A percentile compares a stretch with the other conserved stretches of the same genome.
Evolutionary conservation across 2,888 invertebrate species (phyloP).

Genomic region (Argynnis bischoffii): DNA sequence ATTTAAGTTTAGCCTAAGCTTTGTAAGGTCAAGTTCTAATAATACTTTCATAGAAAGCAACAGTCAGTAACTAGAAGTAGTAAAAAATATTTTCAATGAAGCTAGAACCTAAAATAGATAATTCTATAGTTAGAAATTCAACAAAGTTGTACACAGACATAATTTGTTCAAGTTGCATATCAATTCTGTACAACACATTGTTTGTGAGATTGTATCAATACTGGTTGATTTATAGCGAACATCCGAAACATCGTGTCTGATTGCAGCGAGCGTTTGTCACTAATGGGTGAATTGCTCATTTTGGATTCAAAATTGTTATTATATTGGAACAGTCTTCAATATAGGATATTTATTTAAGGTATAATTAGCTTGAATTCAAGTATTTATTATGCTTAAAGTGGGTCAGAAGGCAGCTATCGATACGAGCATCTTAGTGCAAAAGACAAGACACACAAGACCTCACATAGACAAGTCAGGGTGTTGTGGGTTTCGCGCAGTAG

Average conservation of each 20-base stretch:
- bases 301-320: slow-evolving; percentile 23
- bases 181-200: slow-evolving; percentile 14
- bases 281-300: slow-evolving; percentile 45
- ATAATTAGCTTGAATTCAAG: not conserved
- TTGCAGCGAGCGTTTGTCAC: slow-evolving; percentile 44
- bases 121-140: not conserved
- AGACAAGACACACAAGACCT: too few species aligned
- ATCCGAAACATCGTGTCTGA: slow-evolving; percentile 34
- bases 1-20: too few species aligned
- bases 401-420: too few species aligned
- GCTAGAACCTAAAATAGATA: not conserved
- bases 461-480: too few species aligned
- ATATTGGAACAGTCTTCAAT: not conserved
- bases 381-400: too few species aligned
- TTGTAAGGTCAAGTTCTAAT: too few species aligned
- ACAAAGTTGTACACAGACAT: not conserved
- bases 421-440: too few species aligned
- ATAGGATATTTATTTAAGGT: not conserved
- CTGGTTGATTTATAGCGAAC: slow-evolving; percentile 37
- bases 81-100: too few species aligned
- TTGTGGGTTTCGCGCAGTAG: too few species aligned
- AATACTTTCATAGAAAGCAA: too few species aligned
- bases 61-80: too few species aligned
- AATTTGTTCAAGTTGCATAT: slow-evolving; percentile 24
- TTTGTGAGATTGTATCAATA: slow-evolving; percentile 31